Base-by-base conservation (phyloP, 2,113 vertebrate species). In the Erythrocercus mccallii region DNA sequence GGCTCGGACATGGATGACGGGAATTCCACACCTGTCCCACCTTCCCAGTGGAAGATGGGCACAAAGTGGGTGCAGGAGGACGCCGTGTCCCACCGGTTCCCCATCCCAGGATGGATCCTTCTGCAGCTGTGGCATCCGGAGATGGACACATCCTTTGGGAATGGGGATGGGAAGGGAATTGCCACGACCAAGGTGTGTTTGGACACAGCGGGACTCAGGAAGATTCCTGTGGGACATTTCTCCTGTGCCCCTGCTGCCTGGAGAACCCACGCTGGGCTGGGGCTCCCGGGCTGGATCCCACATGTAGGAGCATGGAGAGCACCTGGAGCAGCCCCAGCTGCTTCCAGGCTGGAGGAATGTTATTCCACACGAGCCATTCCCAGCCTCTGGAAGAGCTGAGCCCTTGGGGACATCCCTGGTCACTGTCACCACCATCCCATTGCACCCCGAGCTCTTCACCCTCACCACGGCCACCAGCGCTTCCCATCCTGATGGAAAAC, bases 121-220 rank as follows among this genome's bases (percentile, higher is more conserved):
- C n/a, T 15, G 74, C 82, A 51, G 64, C 60, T 20, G 58, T 0
- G 4, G 35, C 28, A 8, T 3, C 45, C 4, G 6, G 38, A 44
- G 48, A 3, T 4, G 80, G 70, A 7, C 17, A 1, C 0, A 3
- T 9, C 38, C 57, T 31, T 31, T 37, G 38, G 10, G 57, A 28
- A 17, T 0, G 30, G 33, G 37, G n/a, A 5, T 18, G 31, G 62
- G 16, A 53, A 14, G 31, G 62, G 16, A 53, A 14, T 21, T 23
- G 9, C 70, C 13, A 0, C 0, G 19, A 17, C 16, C 1, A 1
- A 58, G 54, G 35, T 4, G 45, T 0, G 1, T 3, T 31, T 5
- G 58, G 70, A 5, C 9, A 8, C 18, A 4, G 54, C 0, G 1
- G 51, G 19, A 12, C 11, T 2, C 17, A 23, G 60, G 42, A 22